phyloP scores from a whole-genome alignment of 2,797 vertebrate species.

The Bradypus variegatus region DNA sequence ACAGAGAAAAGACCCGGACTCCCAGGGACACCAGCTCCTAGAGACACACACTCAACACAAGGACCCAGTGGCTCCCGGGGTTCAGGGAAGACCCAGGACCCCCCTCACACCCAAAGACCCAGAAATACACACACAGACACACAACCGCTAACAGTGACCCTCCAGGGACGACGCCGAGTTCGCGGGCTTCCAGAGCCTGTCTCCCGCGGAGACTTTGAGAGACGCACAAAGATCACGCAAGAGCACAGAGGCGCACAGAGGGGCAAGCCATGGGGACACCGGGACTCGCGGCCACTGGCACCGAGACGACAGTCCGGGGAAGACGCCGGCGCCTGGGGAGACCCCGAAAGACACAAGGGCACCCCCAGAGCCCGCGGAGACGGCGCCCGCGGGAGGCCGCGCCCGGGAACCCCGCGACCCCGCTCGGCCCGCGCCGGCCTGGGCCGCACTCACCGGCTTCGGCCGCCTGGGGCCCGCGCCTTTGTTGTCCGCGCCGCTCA shows the following conservation, averaged over 20 bases:
- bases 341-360: background rate
- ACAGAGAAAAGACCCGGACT: background rate
- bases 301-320: background rate
- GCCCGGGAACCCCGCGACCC: background rate
- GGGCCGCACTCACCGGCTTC: slow-evolving; percentile 53
- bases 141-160: background rate
- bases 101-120: too few species aligned
- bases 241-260: background rate
- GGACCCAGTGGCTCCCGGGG: background rate
- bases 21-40: background rate
- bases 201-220: background rate
- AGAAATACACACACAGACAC: background rate
- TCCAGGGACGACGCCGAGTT: background rate
- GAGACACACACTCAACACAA: background rate
- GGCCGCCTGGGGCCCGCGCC: slow-evolving; percentile 43
- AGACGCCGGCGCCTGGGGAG: background rate
- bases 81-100: background rate
- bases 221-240: background rate
- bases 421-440: background rate
- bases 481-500: slow-evolving; percentile 45
- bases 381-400: background rate
- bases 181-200: background rate
- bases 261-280: background rate
- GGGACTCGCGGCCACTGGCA: background rate
- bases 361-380: background rate